Evolutionary conservation across 1,140 invertebrate species (phyloP), one percentile per base, ranked within the genome.

Genomic region (Drosophila persimilis): DNA sequence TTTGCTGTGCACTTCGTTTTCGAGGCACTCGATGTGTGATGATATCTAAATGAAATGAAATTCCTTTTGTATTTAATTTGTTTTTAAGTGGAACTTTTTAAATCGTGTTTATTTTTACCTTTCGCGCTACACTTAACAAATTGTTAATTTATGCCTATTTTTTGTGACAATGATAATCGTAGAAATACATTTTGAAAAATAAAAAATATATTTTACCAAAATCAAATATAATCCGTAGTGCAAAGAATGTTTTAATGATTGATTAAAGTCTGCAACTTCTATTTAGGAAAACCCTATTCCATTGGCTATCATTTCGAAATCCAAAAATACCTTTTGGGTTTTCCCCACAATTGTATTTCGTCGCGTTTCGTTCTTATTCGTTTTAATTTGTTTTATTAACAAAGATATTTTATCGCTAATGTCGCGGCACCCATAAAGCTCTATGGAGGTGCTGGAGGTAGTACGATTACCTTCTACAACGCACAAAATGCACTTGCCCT

Each of bases 331-430:
- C 26, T 57, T 73, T 45, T 54, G 50, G 59, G 31, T 45, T 65
- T 74, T 73, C 53, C 62, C 45, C 31, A 8, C 39, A 20, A n/a
- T 31, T 39, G 24, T 69, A 63, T 66, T 44, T 67, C 31, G 62
- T 15, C 43, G 44, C n/a, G 15, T 65, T 64, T 39, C 17, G 48
- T 54, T n/a, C 24, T 47, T 69, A 63, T 48, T 43, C 24, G 64
- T 55, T 77, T 71, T 85, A 80, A 77, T 81, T 86, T 85, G 81
- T 80, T 85, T 85, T 75, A 85, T 80, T 80, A 86, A 86, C 81
- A 86, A 85, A 75, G 63, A 86, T 81, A 75, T 86, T 86, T 86
- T 81, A 88, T 88, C 77, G 65, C 72, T 72, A 70, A 65, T 79
- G 72, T 66, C 62, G 81, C 81, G 81, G 77, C 77, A 80, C 45